Conservation (phyloP, 1,140 invertebrate genomes). For the Musca vetustissima region DNA sequence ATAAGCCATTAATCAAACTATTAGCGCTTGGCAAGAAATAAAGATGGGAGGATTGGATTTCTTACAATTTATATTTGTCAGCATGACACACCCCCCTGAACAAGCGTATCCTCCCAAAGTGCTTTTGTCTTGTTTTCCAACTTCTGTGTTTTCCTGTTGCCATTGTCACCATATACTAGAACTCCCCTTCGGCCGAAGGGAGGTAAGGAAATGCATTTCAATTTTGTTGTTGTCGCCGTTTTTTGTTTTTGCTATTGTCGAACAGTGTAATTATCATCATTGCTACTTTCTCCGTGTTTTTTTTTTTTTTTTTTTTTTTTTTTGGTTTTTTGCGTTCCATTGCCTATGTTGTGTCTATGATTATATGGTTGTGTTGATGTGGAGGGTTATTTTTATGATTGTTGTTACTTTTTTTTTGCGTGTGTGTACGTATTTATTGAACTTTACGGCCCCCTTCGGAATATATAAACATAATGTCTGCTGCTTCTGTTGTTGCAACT, state of each 20-base stretch:
- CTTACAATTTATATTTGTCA: slow-evolving; percentile 8
- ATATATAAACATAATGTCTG: slow-evolving; percentile 5
- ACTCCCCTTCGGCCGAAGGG: background rate
- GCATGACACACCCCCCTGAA: slow-evolving; percentile 35
- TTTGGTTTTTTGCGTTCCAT: too few relatives aligned
- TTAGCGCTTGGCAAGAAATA: slow-evolving; percentile 35
- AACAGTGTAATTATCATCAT: too few relatives aligned
- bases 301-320: too few relatives aligned
- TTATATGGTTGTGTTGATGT: too few relatives aligned
- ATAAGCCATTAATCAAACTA: slow-evolving; percentile 54
- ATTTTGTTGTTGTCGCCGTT: background rate
- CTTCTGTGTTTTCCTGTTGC: background rate
- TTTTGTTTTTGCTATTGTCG: too few relatives aligned
- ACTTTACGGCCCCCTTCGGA: slow-evolving; percentile 12
- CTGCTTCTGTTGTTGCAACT: slow-evolving; percentile 2
- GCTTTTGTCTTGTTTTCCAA: too few relatives aligned
- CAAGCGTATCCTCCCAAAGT: too few relatives aligned
- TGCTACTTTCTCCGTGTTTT: background rate
- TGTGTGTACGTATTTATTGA: slow-evolving; percentile 7
- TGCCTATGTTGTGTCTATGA: too few relatives aligned
- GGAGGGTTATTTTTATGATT: slow-evolving; percentile 1
- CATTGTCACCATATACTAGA: background rate
- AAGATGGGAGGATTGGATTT: too few relatives aligned
- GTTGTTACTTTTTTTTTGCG: slow-evolving; percentile 3
- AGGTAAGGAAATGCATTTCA: background rate